These are phyloP conservation scores for Pseudonaja textilis DNA, from an alignment of 2,113 vertebrate genomes.

Conservation along the genomic window DNA sequence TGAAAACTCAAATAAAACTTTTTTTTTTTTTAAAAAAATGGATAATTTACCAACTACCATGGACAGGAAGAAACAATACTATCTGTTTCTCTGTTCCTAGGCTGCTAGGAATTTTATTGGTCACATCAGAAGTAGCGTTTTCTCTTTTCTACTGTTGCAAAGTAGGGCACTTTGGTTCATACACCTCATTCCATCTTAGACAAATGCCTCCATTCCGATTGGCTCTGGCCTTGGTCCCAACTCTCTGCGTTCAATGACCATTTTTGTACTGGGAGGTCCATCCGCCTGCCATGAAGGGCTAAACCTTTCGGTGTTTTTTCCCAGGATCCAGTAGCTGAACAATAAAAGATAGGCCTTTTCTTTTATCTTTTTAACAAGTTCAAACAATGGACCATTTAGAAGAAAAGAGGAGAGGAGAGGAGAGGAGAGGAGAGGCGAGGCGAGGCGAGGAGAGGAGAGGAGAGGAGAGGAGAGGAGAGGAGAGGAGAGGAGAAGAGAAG, in stretches of 20 bases:
- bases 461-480: no score
- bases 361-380: background rate
- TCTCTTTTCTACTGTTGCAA: background rate
- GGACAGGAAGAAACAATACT: background rate
- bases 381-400: background rate
- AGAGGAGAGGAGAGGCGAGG: no score
- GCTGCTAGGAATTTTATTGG: background rate
- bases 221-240: background rate
- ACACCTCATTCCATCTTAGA: background rate
- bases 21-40: background rate
- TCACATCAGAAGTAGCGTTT: background rate
- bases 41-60: background rate
- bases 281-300: background rate
- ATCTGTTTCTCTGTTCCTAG: background rate
- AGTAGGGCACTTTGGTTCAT: background rate
- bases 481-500: no score
- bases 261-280: background rate
- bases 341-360: background rate
- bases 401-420: no score
- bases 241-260: background rate
- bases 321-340: background rate
- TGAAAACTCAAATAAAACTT: no score
- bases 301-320: background rate
- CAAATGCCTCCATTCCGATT: background rate
- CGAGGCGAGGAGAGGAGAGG: rapidly evolving